These are phyloP conservation scores for Amphipyra berbera DNA, from an alignment of 2,888 invertebrate species.

Conservation along the genomic window DNA sequence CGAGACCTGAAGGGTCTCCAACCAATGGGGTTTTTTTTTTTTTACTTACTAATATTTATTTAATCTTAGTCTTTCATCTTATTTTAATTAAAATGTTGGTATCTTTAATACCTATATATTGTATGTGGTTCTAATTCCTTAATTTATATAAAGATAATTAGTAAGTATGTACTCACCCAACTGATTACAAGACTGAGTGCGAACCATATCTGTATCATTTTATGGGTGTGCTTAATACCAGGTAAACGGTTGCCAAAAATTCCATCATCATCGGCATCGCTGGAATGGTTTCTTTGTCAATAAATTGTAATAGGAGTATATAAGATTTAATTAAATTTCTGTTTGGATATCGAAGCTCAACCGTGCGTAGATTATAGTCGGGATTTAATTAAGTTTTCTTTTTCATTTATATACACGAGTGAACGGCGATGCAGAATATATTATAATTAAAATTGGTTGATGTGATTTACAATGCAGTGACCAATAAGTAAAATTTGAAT, in stretches of 20 bases:
- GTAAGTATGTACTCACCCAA: slow-evolving; percentile 67
- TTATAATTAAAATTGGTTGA: slow-evolving; percentile 9
- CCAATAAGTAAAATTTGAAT: slow-evolving; percentile 11
- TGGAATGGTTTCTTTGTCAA: slow-evolving; percentile 68
- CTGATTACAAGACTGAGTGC: slow-evolving; percentile 68
- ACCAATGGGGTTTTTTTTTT: too few species aligned
- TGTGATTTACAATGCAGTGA: slow-evolving; percentile 12
- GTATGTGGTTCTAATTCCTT: too few species aligned
- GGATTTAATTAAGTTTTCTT: slow-evolving; percentile 51
- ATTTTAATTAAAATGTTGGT: too few species aligned
- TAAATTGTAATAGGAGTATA: slow-evolving; percentile 64
- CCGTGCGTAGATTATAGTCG: slow-evolving; percentile 63
- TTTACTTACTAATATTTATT: too few species aligned
- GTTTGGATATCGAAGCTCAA: slow-evolving; percentile 61
- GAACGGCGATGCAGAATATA: slow-evolving; percentile 4
- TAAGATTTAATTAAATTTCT: slow-evolving; percentile 74
- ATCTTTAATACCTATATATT: too few species aligned
- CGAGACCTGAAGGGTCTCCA: too few species aligned
- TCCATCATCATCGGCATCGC: slow-evolving; percentile 65
- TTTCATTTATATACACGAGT: slow-evolving; percentile 19
- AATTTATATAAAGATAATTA: neutral
- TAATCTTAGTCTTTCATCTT: too few species aligned
- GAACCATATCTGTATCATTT: slow-evolving; percentile 76
- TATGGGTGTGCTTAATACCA: slow-evolving; percentile 68
- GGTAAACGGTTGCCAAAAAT: slow-evolving; percentile 64